Base-by-base conservation (phyloP, 2,113 vertebrate genomes). In the Ariopsis seemanni region DNA sequence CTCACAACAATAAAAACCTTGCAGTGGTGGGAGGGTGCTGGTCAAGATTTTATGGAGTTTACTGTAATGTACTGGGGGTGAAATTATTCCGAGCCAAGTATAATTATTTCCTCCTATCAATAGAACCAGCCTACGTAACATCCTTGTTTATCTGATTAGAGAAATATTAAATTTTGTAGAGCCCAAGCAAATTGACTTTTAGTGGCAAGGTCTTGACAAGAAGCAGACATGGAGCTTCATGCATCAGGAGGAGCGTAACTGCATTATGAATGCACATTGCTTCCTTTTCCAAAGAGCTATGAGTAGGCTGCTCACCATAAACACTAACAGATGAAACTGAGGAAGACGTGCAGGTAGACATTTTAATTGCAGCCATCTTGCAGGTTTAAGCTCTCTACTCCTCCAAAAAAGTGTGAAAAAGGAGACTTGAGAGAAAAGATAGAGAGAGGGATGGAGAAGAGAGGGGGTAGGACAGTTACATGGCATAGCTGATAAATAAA, bases 181-280 rank as follows among this genome's bases (percentile, higher is more conserved):
- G 93, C 92, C 92, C 74, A 90, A 92, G 91, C 92, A 95, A 95
- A 95, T 96, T 95, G 95, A 95, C 94, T 95, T 82, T 95, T 95
- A 94, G 94, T 95, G 95, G 94, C 94, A 95, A 94, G 94, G 94
- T 95, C 93, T 93, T 95, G 95, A 96, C 95, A 94, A 95, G 93
- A 95, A 95, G 88, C 95, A 96, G 95, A 95, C 92, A 89, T 90
- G 89, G 93, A 90, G 93, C 94, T 93, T 93, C 91, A 93, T 94
- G 95, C 94, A 95, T 95, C 94, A 95, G 94, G 91, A 92, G 92
- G 92, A 90, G 92, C 87, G 85, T 95, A 95, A 96, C 94, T 92
- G 89, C 90, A 93, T 96, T 95, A 96, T 91, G 91, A 92, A 92
- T 79, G 60, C 93, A 92, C 93, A 91, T 94, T 93, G 94, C 93